phyloP scores from a whole-genome alignment of 92 coral and sea anemone species.

The Epizoanthus fatuus region DNA sequence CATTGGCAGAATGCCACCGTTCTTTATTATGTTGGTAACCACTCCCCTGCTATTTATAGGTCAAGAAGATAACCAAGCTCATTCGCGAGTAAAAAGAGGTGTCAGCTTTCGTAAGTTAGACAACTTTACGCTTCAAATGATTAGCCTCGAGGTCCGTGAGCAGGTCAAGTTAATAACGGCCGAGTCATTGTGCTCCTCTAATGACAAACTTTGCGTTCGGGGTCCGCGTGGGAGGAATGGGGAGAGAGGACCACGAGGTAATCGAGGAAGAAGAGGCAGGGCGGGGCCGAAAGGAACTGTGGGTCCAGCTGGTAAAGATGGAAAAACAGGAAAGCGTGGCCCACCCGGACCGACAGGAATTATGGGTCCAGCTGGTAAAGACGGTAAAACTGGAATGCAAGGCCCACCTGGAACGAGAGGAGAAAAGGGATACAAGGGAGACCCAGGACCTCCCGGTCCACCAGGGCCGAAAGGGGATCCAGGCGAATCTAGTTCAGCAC shows the following conservation, averaged over 20 bases:
- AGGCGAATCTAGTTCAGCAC: constrained; percentile 30
- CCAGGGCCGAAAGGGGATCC: constrained; percentile 9
- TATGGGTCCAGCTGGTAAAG: too few species aligned
- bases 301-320: constrained; percentile 14
- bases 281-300: constrained; percentile 10
- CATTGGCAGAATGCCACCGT: too few species aligned
- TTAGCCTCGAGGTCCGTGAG: not conserved
- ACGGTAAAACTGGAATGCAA: too few species aligned
- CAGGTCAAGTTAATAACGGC: constrained; percentile 5
- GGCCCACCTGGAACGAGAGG: too few species aligned
- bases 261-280: constrained; percentile 17
- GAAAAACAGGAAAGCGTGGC: not conserved
- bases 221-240: constrained; percentile 13
- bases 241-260: constrained; percentile 13
- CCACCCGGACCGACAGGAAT: not conserved
- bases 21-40: too few species aligned
- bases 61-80: too few species aligned
- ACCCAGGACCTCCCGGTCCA: constrained; percentile 23
- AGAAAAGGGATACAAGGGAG: not conserved
- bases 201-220: not conserved
- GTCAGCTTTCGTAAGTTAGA: too few species aligned
- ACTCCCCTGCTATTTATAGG: too few species aligned
- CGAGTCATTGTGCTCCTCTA: not conserved
- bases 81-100: too few species aligned
- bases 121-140: not conserved